Evolutionary conservation across 2,797 vertebrate species (phyloP), one percentile per base, ranked within the genome.

Genomic region (Micromesistius poutassou): DNA sequence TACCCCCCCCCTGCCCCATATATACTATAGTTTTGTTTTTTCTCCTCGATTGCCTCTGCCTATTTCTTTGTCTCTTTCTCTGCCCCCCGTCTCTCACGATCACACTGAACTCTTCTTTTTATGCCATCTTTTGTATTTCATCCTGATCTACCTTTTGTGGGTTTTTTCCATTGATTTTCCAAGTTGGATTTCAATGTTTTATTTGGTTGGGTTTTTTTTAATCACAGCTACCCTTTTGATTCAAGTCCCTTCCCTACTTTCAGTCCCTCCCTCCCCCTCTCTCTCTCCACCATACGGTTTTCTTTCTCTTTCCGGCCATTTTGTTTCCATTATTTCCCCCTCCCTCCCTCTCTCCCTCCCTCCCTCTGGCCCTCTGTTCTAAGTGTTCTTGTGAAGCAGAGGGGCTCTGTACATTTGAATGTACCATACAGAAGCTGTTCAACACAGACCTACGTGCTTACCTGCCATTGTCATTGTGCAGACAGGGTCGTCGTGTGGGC

Each of bases 381-480:
- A 13, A 33, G 4, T 77, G 79, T 85, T 79, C 73, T 75, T 50
- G 40, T 84, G 79, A 76, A n/a, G 6, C 80, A 14, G 25, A 83
- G 79, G 80, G 80, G 82, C 80, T 81, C 76, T 78, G 77, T 80
- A 75, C 83, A 80, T 79, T 82, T 84, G 74, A 85, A 81, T 22
- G 73, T 81, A 76, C 79, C 36, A 8, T 31, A 40, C 78, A 31
- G 12, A 77, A 76, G 73, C 75, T 86, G 83, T 79, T 80, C 76
- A 77, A 85, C 42, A 81, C 82, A 82, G 72, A 78, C 73, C 73
- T 80, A 81, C 82, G 81, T 74, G 55, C 50, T 62, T n/a, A 62
- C 50, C 5, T 62, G 46, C 46, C 46, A 50, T 77, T 31, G 22
- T 77, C 42, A 14, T 74, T 81, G 78, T 81, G 83, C 73, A 46